These are phyloP conservation scores for Strix aluco DNA, from an alignment of 2,113 vertebrate species.

Conservation along the genomic window DNA sequence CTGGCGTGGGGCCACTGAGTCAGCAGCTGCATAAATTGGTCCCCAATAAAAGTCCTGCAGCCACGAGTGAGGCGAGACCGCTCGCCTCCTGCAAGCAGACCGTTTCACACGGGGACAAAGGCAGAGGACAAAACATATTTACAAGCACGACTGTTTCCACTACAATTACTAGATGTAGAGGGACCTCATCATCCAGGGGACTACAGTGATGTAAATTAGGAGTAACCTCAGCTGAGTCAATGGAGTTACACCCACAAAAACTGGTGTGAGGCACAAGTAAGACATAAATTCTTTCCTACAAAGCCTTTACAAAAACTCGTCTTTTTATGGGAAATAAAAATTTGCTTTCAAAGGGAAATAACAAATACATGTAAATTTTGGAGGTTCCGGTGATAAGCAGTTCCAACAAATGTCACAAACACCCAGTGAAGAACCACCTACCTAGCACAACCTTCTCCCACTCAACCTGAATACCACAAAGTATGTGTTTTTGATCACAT, in stretches of 20 bases:
- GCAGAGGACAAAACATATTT: background rate
- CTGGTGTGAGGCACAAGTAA: background rate
- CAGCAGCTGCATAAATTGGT: background rate
- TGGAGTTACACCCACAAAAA: background rate
- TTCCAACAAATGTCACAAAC: constrained; percentile 72
- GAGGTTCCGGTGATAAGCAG: constrained; percentile 66
- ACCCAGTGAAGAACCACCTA: constrained; percentile 47
- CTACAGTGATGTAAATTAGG: background rate
- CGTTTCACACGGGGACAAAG: background rate
- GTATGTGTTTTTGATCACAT: constrained; percentile 43
- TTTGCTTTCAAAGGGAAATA: constrained; percentile 72
- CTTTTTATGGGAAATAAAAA: constrained; percentile 67
- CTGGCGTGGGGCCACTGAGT: background rate
- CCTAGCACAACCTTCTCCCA: constrained; percentile 51
- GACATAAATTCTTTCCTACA: background rate
- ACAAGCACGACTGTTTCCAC: background rate
- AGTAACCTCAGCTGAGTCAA: constrained; percentile 1
- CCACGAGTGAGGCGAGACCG: background rate
- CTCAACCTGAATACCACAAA: constrained; percentile 62
- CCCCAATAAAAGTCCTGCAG: background rate
- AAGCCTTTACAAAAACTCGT: constrained; percentile 39
- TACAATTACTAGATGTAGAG: background rate
- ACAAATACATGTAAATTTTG: constrained; percentile 69
- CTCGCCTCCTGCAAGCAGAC: background rate
- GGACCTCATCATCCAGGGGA: background rate